Evolutionary conservation across 2,888 invertebrate genomes (phyloP), one percentile per base, ranked within the genome.

Genomic region (Lucinisca nassula): DNA sequence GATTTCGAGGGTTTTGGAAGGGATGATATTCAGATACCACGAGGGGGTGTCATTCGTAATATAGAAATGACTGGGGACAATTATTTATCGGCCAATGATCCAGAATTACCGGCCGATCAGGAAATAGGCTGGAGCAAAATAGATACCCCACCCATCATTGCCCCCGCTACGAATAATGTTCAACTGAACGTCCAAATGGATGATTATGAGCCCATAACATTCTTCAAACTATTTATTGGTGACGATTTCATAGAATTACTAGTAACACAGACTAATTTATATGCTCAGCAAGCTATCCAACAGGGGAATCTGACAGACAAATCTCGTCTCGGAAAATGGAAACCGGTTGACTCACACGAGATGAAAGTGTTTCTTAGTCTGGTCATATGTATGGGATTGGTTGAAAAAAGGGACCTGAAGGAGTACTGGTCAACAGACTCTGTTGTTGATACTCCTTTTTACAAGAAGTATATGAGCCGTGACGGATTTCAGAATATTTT

Each of bases 341-440:
- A 10, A n/a, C 70, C 37, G 1, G 77, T 77, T 24, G 40, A 32
- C 32, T 12, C 24, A 1, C 17, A 45, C 27, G 76, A 80, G 27
- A 76, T 80, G 49, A 80, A 85, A 73, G 45, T 58, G 24, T 84
- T 84, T 45, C 27, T 51, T 79, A 49, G 58, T 32, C 27, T 85
- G 37, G 51, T 75, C 8, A 75, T 86, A 21, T 32, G 51, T 10
- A 79, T 83, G 82, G 86, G 82, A 70, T 35, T 85, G 8, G 77
- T 72, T 14, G 35, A 79, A 24, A 79, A 80, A 38, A 73, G 32
- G 32, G 51, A 83, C n/a, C 27, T 86, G 1, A 40, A 79, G 37
- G 76, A 76, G 30, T 85, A 85, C 70, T 88, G 84, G 88, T 49
- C 49, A 14, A 37, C 67, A 3, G 70, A 85, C 35, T 76, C 79